These are phyloP conservation scores for Tenodera sinensis DNA, from an alignment of 2,888 invertebrate species.

Conservation along the genomic window DNA sequence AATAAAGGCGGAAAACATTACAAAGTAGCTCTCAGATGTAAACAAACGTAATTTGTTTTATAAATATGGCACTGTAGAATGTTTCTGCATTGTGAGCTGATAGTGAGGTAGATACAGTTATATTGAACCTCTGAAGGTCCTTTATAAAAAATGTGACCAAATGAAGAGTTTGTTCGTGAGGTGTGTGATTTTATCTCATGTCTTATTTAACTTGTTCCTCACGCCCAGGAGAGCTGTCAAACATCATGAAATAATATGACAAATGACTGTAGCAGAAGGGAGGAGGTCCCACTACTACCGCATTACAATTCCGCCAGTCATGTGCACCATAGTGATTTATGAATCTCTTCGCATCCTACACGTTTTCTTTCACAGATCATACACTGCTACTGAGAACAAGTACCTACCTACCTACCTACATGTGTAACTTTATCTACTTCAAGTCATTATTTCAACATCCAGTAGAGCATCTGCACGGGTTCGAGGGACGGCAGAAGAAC, in stretches of 20 bases:
- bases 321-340: not conserved
- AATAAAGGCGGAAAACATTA: too few relatives aligned
- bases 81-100: too few relatives aligned
- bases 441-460: too few relatives aligned
- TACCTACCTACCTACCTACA: not conserved
- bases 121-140: not conserved
- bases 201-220: constrained; percentile 4
- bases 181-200: not conserved
- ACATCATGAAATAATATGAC: constrained; percentile 17
- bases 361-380: not conserved
- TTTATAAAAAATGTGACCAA: not conserved
- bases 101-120: not conserved
- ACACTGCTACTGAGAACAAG: not conserved
- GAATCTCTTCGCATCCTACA: not conserved
- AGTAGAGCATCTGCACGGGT: too few relatives aligned
- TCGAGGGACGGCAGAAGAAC: too few relatives aligned
- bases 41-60: too few relatives aligned
- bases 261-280: constrained; percentile 13
- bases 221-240: constrained; percentile 14
- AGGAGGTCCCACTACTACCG: not conserved
- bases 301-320: constrained; percentile 2
- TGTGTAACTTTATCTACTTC: too few relatives aligned
- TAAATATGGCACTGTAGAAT: too few relatives aligned
- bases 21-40: too few relatives aligned
- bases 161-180: not conserved